Base-by-base conservation (phyloP, 1,140 invertebrate species). In the Scaptomyza graminum region DNA sequence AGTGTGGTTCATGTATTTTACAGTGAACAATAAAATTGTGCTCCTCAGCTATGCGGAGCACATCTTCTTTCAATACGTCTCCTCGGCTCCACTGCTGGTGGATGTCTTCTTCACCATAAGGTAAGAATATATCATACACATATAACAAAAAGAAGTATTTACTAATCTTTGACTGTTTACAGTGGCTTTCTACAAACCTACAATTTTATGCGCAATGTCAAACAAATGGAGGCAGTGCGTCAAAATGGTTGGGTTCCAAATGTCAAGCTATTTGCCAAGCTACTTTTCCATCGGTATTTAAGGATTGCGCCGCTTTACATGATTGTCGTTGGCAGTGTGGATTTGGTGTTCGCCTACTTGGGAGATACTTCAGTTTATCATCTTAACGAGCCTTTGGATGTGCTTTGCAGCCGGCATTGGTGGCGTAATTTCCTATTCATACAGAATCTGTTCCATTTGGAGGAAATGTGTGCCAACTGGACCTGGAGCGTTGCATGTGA, bases 401-500 rank as follows among this genome's bases (percentile, higher is more conserved):
- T 93, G 11, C 78, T 79, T 22, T 95, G 94, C 69, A 69, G 91
- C 0, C 93, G 93, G 74, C 72, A 94, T 75, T 95, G 94, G 94
- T 95, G 94, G 94, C 92, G 94, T 65, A 95, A 95, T 84, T 34
- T 95, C 3, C 85, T 95, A 12, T 95, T 94, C 70, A 94, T 95
- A 49, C 94, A 94, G 79, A 95, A 94, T 89, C 81, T 95, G 0
- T 95, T 92, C 60, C 75, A 90, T 13, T 91, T 92, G 68, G 81
- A 92, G 0, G 92, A 93, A 28, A 92, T 94, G 92, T 97, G 96
- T 76, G 93, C 96, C 92, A 94, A 94, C 5, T 96, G 96, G 95
- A 95, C 95, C 18, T 97, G 96, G 96, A 97, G 96, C 76, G 79
- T 97, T 46, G 94, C 96, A 12, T 94, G 94, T 61, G 96, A 97